phyloP scores from a whole-genome alignment of 2,797 vertebrate species.

The Picus viridis region DNA sequence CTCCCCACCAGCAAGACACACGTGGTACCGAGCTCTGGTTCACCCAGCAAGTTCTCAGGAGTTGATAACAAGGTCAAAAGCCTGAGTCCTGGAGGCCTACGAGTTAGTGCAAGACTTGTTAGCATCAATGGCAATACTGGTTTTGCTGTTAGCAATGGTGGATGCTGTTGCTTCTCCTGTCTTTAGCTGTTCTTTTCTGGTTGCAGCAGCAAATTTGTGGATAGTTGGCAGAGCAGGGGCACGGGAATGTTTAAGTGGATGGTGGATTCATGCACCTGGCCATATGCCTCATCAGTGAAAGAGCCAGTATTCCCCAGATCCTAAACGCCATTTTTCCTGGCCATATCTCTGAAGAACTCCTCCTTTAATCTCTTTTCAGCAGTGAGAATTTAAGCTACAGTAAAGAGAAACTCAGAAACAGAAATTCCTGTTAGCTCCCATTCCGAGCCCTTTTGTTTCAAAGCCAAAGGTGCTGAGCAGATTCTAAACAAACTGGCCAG shows the following conservation, averaged over 20 bases:
- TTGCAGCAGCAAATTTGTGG: background rate
- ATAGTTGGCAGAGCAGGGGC: fast-evolving
- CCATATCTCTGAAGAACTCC: background rate
- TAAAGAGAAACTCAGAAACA: background rate
- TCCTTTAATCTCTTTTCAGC: too few relatives aligned
- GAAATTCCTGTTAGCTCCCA: background rate
- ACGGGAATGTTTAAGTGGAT: background rate
- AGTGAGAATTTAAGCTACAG: background rate
- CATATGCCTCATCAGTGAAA: background rate
- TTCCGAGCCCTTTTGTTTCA: background rate
- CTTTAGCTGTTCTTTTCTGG: background rate
- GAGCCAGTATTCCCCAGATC: background rate
- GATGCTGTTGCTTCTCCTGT: background rate
- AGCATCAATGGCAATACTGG: background rate
- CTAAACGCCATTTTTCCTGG: background rate
- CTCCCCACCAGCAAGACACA: background rate
- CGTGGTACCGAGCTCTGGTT: background rate
- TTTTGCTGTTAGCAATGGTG: background rate
- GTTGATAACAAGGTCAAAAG: background rate
- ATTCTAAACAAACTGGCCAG: background rate
- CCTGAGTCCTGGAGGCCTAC: background rate
- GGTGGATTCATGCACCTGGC: background rate
- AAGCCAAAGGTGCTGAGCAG: background rate
- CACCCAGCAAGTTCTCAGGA: background rate
- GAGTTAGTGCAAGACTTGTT: background rate